These are phyloP conservation scores for Ciona savignyi DNA, from an alignment of 23 tunicate species.

Conservation along the genomic window DNA sequence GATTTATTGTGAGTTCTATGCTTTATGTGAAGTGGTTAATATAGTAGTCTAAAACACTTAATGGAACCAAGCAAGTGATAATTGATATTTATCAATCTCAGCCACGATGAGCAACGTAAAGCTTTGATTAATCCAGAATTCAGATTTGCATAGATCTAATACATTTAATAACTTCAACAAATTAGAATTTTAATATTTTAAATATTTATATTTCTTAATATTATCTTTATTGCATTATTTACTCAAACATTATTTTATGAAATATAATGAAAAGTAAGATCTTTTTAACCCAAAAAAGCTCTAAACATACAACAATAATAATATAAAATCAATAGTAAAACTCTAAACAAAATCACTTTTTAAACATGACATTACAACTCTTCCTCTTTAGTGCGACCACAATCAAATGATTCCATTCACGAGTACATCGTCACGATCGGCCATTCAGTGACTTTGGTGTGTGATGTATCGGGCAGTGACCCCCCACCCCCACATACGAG, in stretches of 20 bases:
- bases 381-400: slow-evolving; percentile 58
- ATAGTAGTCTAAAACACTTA: no score
- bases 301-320: no score
- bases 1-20: slow-evolving; percentile 75
- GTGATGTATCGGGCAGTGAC: slow-evolving; percentile 54
- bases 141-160: no score
- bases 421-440: slow-evolving; percentile 55
- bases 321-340: not conserved
- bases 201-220: not conserved
- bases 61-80: no score
- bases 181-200: not conserved
- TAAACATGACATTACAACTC: not conserved
- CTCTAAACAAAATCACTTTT: not conserved
- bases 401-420: slow-evolving; percentile 16
- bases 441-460: slow-evolving; percentile 46
- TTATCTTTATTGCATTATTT: not conserved
- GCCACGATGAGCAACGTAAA: no score
- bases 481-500: slow-evolving; percentile 75
- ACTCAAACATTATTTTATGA: not conserved
- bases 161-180: no score
- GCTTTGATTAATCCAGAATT: no score
- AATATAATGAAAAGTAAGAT: no score
- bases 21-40: no score
- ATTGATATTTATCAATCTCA: no score
- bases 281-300: no score